These are phyloP conservation scores for Hyperoplus immaculatus DNA, from an alignment of 2,797 vertebrate species.

Conservation along the genomic window DNA sequence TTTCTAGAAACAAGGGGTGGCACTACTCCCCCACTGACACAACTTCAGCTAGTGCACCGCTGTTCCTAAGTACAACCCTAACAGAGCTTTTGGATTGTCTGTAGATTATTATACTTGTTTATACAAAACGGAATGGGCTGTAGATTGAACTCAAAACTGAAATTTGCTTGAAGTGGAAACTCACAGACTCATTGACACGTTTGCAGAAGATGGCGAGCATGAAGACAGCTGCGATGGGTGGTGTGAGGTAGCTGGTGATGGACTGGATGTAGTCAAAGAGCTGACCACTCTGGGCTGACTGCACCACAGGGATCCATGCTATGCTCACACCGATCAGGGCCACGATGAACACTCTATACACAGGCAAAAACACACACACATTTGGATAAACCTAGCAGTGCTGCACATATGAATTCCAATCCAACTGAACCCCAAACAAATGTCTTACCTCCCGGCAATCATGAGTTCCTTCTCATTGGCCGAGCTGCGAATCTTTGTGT, in stretches of 20 bases:
- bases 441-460: constrained; percentile 90
- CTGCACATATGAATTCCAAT: constrained; percentile 24
- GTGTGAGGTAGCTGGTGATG: constrained; percentile 92
- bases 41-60: too few species aligned
- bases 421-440: not conserved
- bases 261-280: constrained; percentile 94
- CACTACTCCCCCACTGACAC: too few species aligned
- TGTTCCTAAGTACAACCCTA: not conserved
- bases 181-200: constrained; percentile 90
- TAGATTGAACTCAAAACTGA: not conserved
- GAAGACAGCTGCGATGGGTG: constrained; percentile 91
- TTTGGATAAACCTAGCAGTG: not conserved
- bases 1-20: too few species aligned
- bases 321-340: constrained; percentile 92
- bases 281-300: constrained; percentile 92
- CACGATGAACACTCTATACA: constrained; percentile 90
- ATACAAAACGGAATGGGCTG: not conserved
- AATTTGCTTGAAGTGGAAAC: constrained; percentile 18
- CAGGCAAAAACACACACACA: constrained; percentile 25
- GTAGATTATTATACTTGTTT: not conserved
- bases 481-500: constrained; percentile 87
- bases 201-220: constrained; percentile 91
- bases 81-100: not conserved
- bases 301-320: constrained; percentile 94
- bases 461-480: constrained; percentile 93